A percentile compares a stretch with the other conserved stretches of the same genome.
Conservation (phyloP, 1,140 invertebrate species). For the Melipona quadrifasciata region DNA sequence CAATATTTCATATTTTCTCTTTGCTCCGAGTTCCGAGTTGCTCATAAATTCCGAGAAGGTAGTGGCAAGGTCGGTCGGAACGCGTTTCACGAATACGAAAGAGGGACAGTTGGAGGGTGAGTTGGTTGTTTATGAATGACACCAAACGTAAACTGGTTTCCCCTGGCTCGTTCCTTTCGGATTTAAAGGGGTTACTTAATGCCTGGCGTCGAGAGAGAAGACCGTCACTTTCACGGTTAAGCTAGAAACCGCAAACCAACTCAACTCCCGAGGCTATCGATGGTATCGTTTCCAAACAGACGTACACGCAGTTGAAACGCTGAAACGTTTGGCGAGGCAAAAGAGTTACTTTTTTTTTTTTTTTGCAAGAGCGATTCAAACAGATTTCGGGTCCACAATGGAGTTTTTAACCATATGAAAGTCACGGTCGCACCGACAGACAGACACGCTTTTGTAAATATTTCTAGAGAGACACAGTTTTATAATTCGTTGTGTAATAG, state of each 20-base stretch:
- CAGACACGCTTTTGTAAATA: not conserved
- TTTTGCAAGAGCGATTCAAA: no score
- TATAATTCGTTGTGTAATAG: not conserved
- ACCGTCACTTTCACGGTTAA: not conserved
- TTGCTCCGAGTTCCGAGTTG: not conserved
- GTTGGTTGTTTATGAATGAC: not conserved
- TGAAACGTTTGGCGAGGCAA: not conserved
- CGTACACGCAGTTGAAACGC: not conserved
- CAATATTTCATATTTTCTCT: slow-evolving; percentile 32
- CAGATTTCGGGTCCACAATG: no score
- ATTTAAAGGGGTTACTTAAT: not conserved
- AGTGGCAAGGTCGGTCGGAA: slow-evolving; percentile 34
- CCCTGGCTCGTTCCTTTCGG: not conserved
- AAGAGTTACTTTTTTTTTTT: no score
- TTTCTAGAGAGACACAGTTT: not conserved
- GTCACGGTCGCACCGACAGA: not conserved
- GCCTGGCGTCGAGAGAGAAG: not conserved
- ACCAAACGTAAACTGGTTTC: slow-evolving; percentile 45
- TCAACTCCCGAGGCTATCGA: no score
- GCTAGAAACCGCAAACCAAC: no score
- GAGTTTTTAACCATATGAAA: not conserved
- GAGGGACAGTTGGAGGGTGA: slow-evolving; percentile 39
- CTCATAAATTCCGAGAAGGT: slow-evolving; percentile 27
- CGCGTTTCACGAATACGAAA: slow-evolving; percentile 42
- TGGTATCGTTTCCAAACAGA: no score